Conservation (phyloP, 2,888 invertebrate genomes). For the Watsonalla cultraria region DNA sequence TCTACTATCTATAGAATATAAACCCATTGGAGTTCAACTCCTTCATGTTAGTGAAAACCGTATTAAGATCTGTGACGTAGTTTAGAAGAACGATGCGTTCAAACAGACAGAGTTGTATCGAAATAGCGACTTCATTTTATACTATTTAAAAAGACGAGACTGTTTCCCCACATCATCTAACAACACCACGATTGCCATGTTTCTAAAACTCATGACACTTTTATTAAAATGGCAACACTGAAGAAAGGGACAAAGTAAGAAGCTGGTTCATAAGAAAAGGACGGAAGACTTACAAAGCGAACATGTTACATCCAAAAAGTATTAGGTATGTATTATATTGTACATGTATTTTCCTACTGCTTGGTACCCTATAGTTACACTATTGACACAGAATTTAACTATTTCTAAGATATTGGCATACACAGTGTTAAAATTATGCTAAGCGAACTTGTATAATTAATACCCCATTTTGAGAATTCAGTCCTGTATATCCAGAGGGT, state of each 20-base stretch:
- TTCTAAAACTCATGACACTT: conserved; percentile 10
- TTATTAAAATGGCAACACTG: background rate
- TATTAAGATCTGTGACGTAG: too few relatives aligned
- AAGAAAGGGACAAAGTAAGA: conserved; percentile 14
- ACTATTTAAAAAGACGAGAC: too few relatives aligned
- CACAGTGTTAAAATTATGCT: conserved; percentile 36
- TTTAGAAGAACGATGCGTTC: too few relatives aligned
- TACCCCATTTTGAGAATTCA: conserved; percentile 38
- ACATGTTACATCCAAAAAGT: conserved; percentile 44
- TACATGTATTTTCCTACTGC: conserved; percentile 43
- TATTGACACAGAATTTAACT: conserved; percentile 67
- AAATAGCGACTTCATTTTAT: too few relatives aligned
- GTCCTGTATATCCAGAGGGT: conserved; percentile 29
- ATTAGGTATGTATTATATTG: conserved; percentile 37
- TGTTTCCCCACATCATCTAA: conserved; percentile 21
- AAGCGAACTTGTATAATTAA: conserved; percentile 41
- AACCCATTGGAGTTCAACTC: too few relatives aligned
- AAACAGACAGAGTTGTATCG: too few relatives aligned
- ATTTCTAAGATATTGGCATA: conserved; percentile 46
- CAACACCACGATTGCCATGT: conserved; percentile 16
- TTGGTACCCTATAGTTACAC: conserved; percentile 70
- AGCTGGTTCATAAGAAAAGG: conserved; percentile 50
- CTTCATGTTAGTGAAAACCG: too few relatives aligned
- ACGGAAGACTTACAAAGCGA: conserved; percentile 75
- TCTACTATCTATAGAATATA: too few relatives aligned